A percentile compares a stretch with the other conserved stretches of the same genome.
Evolutionary conservation across 2,113 vertebrate genomes (phyloP).

Genomic region (Formicarius rufipectus): DNA sequence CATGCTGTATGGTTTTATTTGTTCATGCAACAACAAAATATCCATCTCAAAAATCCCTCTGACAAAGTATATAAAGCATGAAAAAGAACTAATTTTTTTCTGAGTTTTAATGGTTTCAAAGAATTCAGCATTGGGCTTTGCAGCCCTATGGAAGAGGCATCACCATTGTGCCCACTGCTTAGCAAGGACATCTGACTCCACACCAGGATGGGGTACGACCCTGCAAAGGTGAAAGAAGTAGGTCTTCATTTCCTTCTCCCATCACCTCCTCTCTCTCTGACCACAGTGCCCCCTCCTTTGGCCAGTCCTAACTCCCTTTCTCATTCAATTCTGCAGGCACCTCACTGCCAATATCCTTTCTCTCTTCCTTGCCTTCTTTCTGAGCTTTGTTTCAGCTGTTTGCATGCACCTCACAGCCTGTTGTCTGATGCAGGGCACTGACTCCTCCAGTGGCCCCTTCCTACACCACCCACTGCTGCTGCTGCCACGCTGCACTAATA

Average conservation of each 20-base stretch:
- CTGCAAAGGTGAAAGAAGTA: background rate
- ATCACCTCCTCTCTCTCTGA: background rate
- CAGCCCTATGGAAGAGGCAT: background rate
- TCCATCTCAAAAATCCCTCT: conserved; percentile 21
- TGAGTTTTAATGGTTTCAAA: background rate
- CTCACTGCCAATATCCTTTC: background rate
- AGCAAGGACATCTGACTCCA: fast-evolving
- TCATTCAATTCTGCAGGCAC: background rate
- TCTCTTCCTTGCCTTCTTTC: background rate
- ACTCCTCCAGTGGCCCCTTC: background rate
- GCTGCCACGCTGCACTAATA: fast-evolving
- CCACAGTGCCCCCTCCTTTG: background rate
- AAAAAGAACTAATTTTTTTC: background rate
- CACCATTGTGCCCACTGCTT: background rate
- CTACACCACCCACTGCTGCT: background rate
- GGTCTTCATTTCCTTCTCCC: background rate
- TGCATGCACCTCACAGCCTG: background rate
- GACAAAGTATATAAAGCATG: background rate
- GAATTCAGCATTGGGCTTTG: background rate
- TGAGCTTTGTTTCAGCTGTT: background rate
- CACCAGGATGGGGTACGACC: fast-evolving
- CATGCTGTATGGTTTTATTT: conserved; percentile 4
- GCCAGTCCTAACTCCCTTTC: background rate
- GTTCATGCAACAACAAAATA: conserved; percentile 8
- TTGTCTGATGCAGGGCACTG: background rate